These are phyloP conservation scores for Bombus cullumanus DNA, from an alignment of 1,140 invertebrate species.

Conservation along the genomic window DNA sequence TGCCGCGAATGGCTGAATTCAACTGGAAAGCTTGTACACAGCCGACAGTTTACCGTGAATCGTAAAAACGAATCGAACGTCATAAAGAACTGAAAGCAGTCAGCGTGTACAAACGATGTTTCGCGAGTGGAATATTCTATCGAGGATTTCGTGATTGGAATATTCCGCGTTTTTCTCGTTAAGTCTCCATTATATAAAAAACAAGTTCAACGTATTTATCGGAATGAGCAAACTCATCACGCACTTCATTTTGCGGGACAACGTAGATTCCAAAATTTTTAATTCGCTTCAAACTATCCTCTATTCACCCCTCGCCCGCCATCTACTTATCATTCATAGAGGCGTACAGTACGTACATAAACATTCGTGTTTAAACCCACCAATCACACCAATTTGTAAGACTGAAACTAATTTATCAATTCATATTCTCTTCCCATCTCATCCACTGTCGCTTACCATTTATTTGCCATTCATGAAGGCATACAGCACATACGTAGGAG, in stretches of 20 bases:
- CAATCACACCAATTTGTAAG: not conserved
- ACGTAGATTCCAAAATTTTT: not conserved
- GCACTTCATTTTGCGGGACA: not conserved
- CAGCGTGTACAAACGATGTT: constrained; percentile 25
- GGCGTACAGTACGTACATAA: too few relatives aligned
- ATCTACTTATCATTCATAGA: not conserved
- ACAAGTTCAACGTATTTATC: not conserved
- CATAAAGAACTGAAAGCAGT: constrained; percentile 30
- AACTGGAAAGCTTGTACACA: not conserved
- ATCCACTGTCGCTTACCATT: too few relatives aligned
- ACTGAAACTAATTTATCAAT: not conserved
- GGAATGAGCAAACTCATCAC: not conserved
- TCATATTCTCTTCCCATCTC: too few relatives aligned
- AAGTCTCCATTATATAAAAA: not conserved
- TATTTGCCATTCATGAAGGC: not conserved
- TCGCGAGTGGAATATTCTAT: not conserved
- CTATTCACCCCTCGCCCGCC: not conserved
- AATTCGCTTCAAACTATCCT: not conserved
- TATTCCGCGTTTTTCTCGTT: not conserved
- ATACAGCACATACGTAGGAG: not conserved
- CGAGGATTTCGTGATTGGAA: not conserved
- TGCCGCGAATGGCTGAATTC: not conserved
- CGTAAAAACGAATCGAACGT: constrained; percentile 43
- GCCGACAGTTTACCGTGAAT: too few relatives aligned
- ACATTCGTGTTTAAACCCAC: not conserved